A percentile compares a stretch with the other conserved stretches of the same genome.
Evolutionary conservation across 2,113 vertebrate species (phyloP).

Genomic region (Candoia aspera): DNA sequence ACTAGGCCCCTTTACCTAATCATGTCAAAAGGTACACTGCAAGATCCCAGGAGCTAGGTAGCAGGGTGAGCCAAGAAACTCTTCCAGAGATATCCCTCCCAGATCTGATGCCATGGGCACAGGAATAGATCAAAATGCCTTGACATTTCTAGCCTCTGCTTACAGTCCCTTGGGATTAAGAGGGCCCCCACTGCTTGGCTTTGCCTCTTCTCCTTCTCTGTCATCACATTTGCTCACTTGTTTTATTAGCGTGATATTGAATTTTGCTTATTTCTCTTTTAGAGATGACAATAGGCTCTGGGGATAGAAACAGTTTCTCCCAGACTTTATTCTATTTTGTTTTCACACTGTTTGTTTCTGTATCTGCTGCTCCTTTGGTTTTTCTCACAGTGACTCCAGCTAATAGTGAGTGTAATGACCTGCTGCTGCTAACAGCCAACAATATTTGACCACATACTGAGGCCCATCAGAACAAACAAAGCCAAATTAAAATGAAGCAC

Average conservation of each 20-base stretch:
- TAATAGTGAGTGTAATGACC: background rate
- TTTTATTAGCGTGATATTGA: background rate
- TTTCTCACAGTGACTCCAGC: background rate
- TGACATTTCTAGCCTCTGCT: background rate
- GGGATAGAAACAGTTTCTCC: background rate
- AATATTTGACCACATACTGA: background rate
- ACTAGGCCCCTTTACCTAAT: background rate
- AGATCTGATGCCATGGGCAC: background rate
- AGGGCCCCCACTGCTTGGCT: background rate
- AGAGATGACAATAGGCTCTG: background rate
- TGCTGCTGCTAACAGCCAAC: background rate
- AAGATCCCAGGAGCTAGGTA: background rate
- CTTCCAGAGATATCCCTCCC: background rate
- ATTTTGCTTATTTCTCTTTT: background rate
- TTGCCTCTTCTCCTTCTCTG: background rate
- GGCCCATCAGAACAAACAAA: background rate
- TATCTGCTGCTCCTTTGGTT: background rate
- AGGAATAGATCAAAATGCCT: background rate
- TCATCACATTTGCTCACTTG: background rate
- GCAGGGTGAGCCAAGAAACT: background rate
- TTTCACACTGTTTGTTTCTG: background rate
- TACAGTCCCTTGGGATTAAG: background rate
- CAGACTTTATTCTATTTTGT: background rate
- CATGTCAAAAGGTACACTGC: background rate
- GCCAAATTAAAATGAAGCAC: background rate